Percentiles rank a stretch among this genome's conserved stretches.
Conservation (phyloP, 2,888 invertebrate species). For the Lottia scabra region DNA sequence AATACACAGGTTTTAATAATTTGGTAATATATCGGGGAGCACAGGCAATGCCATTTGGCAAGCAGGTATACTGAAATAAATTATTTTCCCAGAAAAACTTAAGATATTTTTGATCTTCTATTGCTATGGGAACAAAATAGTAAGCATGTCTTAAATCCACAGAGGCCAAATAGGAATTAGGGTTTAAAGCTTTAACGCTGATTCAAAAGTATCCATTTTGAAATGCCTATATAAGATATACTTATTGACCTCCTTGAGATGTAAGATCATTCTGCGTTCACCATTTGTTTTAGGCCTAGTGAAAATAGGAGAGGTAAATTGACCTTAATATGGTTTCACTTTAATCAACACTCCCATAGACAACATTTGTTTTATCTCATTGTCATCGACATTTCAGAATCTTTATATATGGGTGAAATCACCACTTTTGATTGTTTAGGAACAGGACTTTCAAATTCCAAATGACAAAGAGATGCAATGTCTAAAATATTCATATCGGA, state of each 20-base stretch:
- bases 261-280: no score
- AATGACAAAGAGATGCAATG: not conserved
- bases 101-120: not conserved
- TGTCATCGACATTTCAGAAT: no score
- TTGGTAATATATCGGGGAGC: constrained; percentile 24
- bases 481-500: not conserved
- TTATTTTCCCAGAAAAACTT: not conserved
- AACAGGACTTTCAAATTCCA: not conserved
- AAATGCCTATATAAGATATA: no score
- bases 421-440: no score
- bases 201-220: no score
- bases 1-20: constrained; percentile 14
- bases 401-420: no score
- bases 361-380: no score
- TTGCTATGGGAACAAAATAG: not conserved
- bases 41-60: constrained; percentile 17
- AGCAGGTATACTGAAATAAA: constrained; percentile 18
- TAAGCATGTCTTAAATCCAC: not conserved
- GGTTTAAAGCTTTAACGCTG: no score
- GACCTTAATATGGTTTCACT: not conserved
- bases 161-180: not conserved
- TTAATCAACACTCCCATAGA: no score
- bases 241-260: no score
- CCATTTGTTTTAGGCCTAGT: not conserved
- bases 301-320: not conserved